A percentile compares a stretch with the other conserved stretches of the same genome.
Conservation (phyloP, 2,113 vertebrate species). For the Macquaria australasica region DNA sequence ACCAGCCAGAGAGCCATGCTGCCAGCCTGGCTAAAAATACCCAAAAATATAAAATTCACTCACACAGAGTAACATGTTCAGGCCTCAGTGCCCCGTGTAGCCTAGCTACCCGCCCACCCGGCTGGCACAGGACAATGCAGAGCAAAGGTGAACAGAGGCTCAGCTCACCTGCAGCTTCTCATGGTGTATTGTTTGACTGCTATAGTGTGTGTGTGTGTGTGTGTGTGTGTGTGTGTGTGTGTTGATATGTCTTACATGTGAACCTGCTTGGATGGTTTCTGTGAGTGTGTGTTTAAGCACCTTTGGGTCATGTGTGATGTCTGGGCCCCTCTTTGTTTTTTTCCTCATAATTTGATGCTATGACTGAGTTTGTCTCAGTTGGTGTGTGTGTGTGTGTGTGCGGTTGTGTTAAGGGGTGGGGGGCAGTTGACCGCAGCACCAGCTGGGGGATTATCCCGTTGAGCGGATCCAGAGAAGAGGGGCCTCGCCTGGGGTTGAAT, state of each 20-base stretch:
- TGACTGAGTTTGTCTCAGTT: not conserved
- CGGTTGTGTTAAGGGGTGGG: slow-evolving; percentile 29
- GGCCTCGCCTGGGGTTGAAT: slow-evolving; percentile 50
- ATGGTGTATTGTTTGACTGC: not conserved
- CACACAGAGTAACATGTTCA: not conserved
- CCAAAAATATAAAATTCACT: not conserved
- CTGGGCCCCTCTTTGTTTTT: slow-evolving; percentile 13
- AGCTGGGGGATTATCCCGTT: slow-evolving; percentile 81
- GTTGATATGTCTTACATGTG: not conserved
- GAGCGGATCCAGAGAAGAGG: slow-evolving; percentile 69
- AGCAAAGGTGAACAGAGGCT: slow-evolving; percentile 30
- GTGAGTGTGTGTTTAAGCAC: slow-evolving; percentile 15
- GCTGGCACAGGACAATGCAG: slow-evolving; percentile 6
- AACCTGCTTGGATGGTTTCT: slow-evolving; percentile 4
- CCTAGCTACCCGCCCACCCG: not conserved
- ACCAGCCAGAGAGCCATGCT: not conserved
- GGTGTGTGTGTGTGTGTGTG: slow-evolving; percentile 10
- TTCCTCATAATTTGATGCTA: slow-evolving; percentile 13
- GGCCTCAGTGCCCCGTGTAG: not conserved
- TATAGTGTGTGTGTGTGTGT: slow-evolving; percentile 12
- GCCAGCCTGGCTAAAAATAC: not conserved
- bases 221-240: slow-evolving; percentile 32
- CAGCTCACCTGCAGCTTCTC: slow-evolving; percentile 37
- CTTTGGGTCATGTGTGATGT: slow-evolving; percentile 22
- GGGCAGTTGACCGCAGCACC: slow-evolving; percentile 64